phyloP scores from a whole-genome alignment of 2,797 vertebrate genomes.

The Lagorchestes hirsutus region DNA sequence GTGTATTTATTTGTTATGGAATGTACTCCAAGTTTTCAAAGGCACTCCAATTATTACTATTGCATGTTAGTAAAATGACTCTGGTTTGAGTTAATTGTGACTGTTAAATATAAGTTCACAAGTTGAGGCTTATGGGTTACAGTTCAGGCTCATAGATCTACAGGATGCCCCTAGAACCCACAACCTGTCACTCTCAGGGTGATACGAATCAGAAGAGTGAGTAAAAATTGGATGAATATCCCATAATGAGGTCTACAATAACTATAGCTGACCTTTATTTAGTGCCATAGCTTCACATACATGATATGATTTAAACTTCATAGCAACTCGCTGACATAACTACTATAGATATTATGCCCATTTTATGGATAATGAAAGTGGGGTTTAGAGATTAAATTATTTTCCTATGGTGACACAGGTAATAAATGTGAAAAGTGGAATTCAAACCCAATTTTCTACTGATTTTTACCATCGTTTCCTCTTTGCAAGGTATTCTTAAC shows the following conservation, averaged over 20 bases:
- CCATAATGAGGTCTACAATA: neutral
- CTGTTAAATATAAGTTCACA: neutral
- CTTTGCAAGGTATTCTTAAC: neutral
- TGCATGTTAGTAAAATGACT: neutral
- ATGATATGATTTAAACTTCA: neutral
- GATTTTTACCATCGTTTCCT: neutral
- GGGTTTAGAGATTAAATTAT: neutral
- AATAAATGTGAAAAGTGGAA: neutral
- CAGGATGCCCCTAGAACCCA: neutral
- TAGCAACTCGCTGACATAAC: neutral
- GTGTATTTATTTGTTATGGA: neutral
- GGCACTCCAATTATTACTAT: neutral
- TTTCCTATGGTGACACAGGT: neutral
- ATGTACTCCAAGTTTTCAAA: neutral
- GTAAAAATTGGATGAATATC: neutral
- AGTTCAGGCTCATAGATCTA: neutral
- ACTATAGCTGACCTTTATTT: neutral
- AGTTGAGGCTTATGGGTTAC: neutral
- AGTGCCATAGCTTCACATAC: neutral
- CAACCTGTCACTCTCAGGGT: neutral
- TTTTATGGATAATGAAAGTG: neutral
- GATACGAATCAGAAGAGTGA: neutral
- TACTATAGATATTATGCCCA: neutral
- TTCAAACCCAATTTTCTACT: neutral
- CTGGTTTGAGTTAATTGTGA: neutral